Base-by-base conservation (phyloP, 2,888 invertebrate species). In the Embidobia sp. region DNA sequence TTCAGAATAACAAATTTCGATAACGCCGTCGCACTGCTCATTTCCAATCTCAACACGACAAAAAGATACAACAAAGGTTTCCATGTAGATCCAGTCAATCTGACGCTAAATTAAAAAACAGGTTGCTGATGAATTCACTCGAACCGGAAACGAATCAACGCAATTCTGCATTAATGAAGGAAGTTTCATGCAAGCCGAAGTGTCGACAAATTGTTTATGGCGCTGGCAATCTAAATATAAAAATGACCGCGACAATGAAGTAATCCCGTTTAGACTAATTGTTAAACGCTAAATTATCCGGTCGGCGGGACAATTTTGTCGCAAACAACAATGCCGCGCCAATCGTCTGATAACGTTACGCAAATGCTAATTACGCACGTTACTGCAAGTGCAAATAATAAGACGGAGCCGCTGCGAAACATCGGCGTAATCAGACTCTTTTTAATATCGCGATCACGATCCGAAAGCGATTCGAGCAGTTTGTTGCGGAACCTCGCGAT, bases 151-250 rank as follows among this genome's bases (percentile, higher is more conserved):
- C 55, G 27, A 51, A 46, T 33, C 11, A 15, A 46, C 46, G 27
- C 35, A 19, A 67, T 46, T 48, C 31, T 57, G 48, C 46, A 67
- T 67, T 49, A 67, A 67, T 57, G 48, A 49, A 57, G 57, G 48
- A 67, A 67, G 55, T 49, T 40, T 22, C 37, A 16, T 15, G 69
- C 8, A 53, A 22, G 44, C 18, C 2, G n/a, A 27, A 46, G 22
- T 27, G 48, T 49, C 67, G 40, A 49, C 49, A 69, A 69, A 69
- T 69, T 49, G 57, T 46, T 59, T 49, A 33, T 42, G 59, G 40
- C 42, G 16, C 6, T 37, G 3, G 29, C 18, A 42, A 49, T 59
- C 33, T 40, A 53, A 66, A 63, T 48, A 37, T 63, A 63, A 63
- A 63, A 63, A 49, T 61, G 29, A 55, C 40, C n/a, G 33, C 19